These are phyloP conservation scores for Ranitomeya variabilis DNA, from an alignment of 2,113 vertebrate species.

Conservation along the genomic window DNA sequence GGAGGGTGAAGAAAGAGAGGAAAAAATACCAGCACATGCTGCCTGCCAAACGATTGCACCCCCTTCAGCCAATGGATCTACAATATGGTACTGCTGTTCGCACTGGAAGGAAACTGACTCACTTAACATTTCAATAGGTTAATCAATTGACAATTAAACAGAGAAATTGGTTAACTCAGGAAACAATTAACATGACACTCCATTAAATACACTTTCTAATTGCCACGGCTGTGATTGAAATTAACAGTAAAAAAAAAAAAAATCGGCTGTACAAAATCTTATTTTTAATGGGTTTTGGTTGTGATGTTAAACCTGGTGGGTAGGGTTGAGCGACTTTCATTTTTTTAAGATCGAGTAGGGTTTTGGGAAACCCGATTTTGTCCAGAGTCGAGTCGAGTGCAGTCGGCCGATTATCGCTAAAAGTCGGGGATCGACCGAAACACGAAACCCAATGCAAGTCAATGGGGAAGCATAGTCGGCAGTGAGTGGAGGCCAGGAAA, in stretches of 20 bases:
- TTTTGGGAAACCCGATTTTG: too few relatives aligned
- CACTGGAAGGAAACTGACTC: slow-evolving; percentile 85
- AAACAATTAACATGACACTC: slow-evolving; percentile 86
- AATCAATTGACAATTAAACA: slow-evolving; percentile 88
- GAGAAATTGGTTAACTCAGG: slow-evolving; percentile 84
- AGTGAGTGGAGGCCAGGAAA: too few relatives aligned
- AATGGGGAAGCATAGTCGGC: too few relatives aligned
- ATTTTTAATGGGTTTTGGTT: neutral
- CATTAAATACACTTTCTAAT: slow-evolving; percentile 86
- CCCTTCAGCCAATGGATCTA: slow-evolving; percentile 73
- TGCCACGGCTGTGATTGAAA: slow-evolving; percentile 78
- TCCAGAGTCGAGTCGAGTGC: too few relatives aligned
- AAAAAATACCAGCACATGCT: slow-evolving; percentile 77
- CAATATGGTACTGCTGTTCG: slow-evolving; percentile 75
- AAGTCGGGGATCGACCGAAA: too few relatives aligned
- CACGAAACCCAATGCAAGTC: too few relatives aligned
- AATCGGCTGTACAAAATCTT: neutral
- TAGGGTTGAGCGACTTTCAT: too few relatives aligned
- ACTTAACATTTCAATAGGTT: slow-evolving; percentile 90
- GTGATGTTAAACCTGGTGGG: neutral
- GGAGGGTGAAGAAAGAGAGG: slow-evolving; percentile 66
- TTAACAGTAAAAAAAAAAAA: slow-evolving; percentile 59
- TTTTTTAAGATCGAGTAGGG: too few relatives aligned
- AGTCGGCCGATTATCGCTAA: too few relatives aligned
- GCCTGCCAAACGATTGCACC: slow-evolving; percentile 66